Percentiles rank a stretch among this genome's conserved stretches.
Conservation (phyloP, 2,888 invertebrate species). For the Cephus pygmeus region DNA sequence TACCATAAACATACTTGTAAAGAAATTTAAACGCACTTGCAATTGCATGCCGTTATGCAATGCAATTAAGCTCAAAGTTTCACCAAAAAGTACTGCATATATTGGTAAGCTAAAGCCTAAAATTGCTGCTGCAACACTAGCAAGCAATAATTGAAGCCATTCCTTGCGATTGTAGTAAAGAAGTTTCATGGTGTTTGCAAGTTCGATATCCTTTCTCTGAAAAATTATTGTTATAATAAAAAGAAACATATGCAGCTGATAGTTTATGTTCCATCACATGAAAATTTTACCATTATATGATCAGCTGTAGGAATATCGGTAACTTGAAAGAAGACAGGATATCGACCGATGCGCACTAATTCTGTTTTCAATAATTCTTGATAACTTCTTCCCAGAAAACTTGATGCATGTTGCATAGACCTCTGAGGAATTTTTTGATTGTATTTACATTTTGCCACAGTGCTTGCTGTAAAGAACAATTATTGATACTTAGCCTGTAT, state of each 20-base stretch:
- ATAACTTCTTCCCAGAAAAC: slow-evolving; percentile 18
- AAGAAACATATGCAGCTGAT: too few species aligned
- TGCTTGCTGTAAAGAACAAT: slow-evolving; percentile 12
- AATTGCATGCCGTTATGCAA: slow-evolving; percentile 16
- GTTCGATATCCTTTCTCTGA: not conserved
- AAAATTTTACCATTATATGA: not conserved
- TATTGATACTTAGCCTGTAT: too few species aligned
- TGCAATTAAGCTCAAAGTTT: slow-evolving; percentile 48
- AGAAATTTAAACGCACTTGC: slow-evolving; percentile 28
- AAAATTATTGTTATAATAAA: not conserved
- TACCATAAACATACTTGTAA: slow-evolving; percentile 51
- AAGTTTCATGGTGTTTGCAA: slow-evolving; percentile 32
- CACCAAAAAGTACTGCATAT: slow-evolving; percentile 62
- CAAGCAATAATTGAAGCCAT: slow-evolving; percentile 53
- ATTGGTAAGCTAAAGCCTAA: slow-evolving; percentile 57
- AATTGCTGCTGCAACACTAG: slow-evolving; percentile 50
- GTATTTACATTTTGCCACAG: slow-evolving; percentile 20
- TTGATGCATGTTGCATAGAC: slow-evolving; percentile 12
- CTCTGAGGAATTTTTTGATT: slow-evolving; percentile 13
- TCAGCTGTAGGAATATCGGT: slow-evolving; percentile 17
- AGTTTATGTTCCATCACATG: too few species aligned
- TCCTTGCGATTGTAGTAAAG: slow-evolving; percentile 51
- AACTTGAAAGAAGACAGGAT: slow-evolving; percentile 20
- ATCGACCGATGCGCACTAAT: slow-evolving; percentile 27
- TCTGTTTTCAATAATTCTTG: slow-evolving; percentile 24